A percentile compares a stretch with the other conserved stretches of the same genome.
phyloP scores from a whole-genome alignment of 2,888 invertebrate genomes.

The Brachypalpus laphriformis region DNA sequence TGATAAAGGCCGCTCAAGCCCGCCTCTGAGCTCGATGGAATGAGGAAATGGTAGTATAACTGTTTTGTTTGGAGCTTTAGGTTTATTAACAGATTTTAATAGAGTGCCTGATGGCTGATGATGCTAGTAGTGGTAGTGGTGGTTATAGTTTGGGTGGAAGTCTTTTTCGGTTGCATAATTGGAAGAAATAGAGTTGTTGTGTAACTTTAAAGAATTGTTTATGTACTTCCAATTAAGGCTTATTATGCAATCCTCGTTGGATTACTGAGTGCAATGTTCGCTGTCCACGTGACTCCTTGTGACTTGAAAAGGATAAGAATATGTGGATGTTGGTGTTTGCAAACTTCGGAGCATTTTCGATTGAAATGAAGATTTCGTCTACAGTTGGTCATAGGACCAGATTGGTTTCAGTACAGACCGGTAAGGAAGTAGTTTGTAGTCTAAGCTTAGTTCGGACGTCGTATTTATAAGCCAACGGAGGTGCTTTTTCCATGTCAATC shows the following conservation, averaged over 20 bases:
- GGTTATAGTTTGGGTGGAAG: background rate
- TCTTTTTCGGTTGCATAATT: conserved; percentile 6
- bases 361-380: no score
- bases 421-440: no score
- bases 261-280: background rate
- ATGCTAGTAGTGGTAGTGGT: background rate
- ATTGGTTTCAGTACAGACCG: no score
- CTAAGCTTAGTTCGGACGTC: no score
- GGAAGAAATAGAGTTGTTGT: background rate
- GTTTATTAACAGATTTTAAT: conserved; percentile 41
- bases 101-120: conserved; percentile 3
- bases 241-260: background rate
- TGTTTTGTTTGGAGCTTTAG: conserved; percentile 35
- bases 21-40: background rate
- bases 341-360: no score
- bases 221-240: background rate
- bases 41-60: background rate
- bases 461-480: no score
- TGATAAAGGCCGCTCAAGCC: background rate
- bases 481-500: no score
- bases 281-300: background rate
- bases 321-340: no score
- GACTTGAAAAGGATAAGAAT: background rate
- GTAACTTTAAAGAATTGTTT: background rate
- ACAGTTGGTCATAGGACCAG: no score